Evolutionary conservation across 2,888 invertebrate genomes (phyloP).

Genomic region (Rambutsinella grinnellia): DNA sequence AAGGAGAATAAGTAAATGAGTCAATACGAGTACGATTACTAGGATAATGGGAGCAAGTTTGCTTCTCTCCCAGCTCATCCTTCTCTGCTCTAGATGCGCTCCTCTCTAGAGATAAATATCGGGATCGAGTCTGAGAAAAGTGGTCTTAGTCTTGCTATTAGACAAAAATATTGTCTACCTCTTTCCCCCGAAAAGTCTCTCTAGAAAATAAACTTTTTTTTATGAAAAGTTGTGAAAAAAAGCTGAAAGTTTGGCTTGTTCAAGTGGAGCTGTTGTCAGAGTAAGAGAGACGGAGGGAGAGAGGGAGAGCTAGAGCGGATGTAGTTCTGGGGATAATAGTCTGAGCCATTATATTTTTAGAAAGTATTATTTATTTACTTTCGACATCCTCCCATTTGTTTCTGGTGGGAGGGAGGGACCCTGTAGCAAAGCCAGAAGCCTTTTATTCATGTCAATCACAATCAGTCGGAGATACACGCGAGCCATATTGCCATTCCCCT

Average conservation of each 20-base stretch:
- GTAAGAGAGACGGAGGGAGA: too few species aligned
- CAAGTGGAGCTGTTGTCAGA: too few species aligned
- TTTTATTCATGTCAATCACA: neutral
- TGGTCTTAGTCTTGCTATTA: neutral
- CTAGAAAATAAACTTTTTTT: slow-evolving; percentile 1
- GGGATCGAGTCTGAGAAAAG: slow-evolving; percentile 17
- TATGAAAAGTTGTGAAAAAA: too few species aligned
- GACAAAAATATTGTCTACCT: too few species aligned
- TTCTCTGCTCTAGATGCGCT: too few species aligned
- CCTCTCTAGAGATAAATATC: slow-evolving; percentile 31
- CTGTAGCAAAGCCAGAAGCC: neutral
- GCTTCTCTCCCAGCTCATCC: neutral
- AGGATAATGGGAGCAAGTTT: neutral
- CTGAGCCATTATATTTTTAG: neutral
- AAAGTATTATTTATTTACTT: neutral
- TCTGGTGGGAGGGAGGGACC: neutral
- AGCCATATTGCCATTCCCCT: too few species aligned
- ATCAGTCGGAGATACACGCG: neutral
- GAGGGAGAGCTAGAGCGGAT: too few species aligned
- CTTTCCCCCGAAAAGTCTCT: neutral
- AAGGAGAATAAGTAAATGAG: neutral
- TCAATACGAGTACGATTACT: neutral
- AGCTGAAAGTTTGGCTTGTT: too few species aligned
- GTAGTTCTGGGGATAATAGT: too few species aligned
- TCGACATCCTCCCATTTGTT: neutral